Evolutionary conservation across 2,113 vertebrate species (phyloP), one percentile per base, ranked within the genome.

Genomic region (Pachycephala philippinensis): DNA sequence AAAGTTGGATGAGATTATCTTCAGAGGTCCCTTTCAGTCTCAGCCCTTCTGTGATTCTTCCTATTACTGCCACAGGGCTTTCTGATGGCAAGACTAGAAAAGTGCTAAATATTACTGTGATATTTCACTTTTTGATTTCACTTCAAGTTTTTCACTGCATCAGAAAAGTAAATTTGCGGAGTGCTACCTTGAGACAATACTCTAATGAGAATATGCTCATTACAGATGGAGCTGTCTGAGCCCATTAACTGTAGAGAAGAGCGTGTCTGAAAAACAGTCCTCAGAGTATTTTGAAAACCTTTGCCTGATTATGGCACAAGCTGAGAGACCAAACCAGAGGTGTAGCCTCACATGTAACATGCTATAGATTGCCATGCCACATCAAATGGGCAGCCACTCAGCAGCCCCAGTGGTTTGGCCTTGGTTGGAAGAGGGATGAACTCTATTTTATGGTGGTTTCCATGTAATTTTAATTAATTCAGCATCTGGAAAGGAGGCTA

Each of bases 191-290:
- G 87, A 90, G 76, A 93, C 37, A 66, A 44, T n/a, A 68, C 69
- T 80, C 68, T 88, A 77, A 89, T 57, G 92, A 96, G 66, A 93
- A 86, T 81, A 65, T 20, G 72, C 57, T 75, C 7, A 6, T 85
- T 93, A 88, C 76, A 96, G 97, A 76, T 94, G 89, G 65, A 91
- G 79, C 68, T 84, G 75, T 94, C 94, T 86, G 79, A 90, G 45
- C 66, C 72, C 35, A 81, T 91, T 95, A 96, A 85, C 23, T 66
- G 50, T 27, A 71, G 47, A 72, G 72, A 93, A 40, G n/a, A 88
- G 2, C 7, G 1, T 63, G 30, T 88, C 85, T 90, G 89, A 90
- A 89, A 88, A 94, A 52, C 10, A 61, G 78, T 54, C 68, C 84
- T 71, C 23, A 20, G 72, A 94, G 78, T 60, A 80, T 81, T 83